These are phyloP conservation scores for Elephas maximus DNA, from an alignment of 2,113 vertebrate genomes.

Conservation along the genomic window DNA sequence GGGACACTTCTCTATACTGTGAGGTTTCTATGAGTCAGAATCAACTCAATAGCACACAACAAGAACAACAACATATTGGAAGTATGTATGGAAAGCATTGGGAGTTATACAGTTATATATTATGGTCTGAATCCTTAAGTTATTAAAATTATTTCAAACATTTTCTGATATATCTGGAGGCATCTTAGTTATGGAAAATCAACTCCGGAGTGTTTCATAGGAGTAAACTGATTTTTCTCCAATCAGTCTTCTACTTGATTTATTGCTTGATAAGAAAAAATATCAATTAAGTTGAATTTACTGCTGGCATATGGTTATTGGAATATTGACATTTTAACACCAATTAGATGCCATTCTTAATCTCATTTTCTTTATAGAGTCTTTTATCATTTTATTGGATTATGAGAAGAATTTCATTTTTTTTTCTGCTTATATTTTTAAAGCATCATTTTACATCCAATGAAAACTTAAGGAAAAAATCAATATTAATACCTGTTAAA, in stretches of 20 bases:
- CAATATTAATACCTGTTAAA: not conserved
- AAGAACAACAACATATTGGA: not conserved
- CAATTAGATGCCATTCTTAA: constrained; percentile 80
- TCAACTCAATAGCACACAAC: no score
- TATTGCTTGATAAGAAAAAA: constrained; percentile 82
- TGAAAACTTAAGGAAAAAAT: constrained; percentile 32
- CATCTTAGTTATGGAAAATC: constrained; percentile 73
- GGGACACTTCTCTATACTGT: no score
- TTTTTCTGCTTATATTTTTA: constrained; percentile 62
- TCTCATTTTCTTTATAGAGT: constrained; percentile 77
- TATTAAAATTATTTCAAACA: constrained; percentile 55
- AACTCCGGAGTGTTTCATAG: constrained; percentile 74
- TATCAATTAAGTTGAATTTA: constrained; percentile 85
- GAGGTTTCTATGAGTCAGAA: no score
- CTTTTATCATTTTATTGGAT: constrained; percentile 74
- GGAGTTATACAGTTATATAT: not conserved
- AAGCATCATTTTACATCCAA: constrained; percentile 30
- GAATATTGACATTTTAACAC: constrained; percentile 86
- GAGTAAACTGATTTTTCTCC: constrained; percentile 80
- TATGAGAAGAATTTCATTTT: constrained; percentile 70
- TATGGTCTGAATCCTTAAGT: constrained; percentile 44
- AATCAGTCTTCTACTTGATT: constrained; percentile 80
- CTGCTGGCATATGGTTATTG: constrained; percentile 77
- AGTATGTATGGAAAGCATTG: not conserved
- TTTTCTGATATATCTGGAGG: constrained; percentile 64